Base-by-base conservation (phyloP, 2,888 invertebrate species). In the Callyntrura sp. region DNA sequence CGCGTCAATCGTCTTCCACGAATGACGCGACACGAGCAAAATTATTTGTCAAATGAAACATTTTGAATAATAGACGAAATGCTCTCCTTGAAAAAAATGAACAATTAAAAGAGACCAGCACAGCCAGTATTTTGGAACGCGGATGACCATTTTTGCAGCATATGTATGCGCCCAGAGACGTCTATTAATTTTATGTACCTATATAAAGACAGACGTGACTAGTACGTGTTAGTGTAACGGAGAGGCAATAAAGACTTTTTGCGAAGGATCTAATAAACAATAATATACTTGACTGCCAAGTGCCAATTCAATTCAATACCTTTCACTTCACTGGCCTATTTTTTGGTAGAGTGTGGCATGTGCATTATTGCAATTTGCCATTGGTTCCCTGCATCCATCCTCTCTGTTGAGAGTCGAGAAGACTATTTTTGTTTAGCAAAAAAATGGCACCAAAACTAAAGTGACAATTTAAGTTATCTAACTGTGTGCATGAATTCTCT, bases 311-410 rank as follows among this genome's bases (percentile, higher is more conserved):
- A 83, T 17, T 17, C n/a, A 43, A 82, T 62, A 83, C 28, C 48
- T 83, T 83, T 68, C 83, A 83, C 65, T 68, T 83, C 83, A 68
- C 45, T 48, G 73, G 73, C 45, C 73, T 48, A 73, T 73, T 73
- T 73, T 20, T 45, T 68, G 17, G 8, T 60, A 5, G n/a, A n/a
- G 65, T 60, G 60, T 60, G 28, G 25, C 28, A 6, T 62, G 43
- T 68, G 68, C 43, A 43, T 28, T 14, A n/a, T 28, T 28, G 28
- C 35, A 68, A 68, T 14, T 14, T n/a, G 65, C 14, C 4, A 60
- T 60, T 14, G 17, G n/a, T 17, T n/a, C 60, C 35, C 28, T 28
- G 2, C 12, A n/a, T 12, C 5, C 14, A 51, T n/a, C 35, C 14
- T 68, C 28, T 14, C n/a, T n/a, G 3, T 28, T 28, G 14, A 51